Percentiles rank a stretch among this genome's conserved stretches.
Conservation (phyloP, 2,113 vertebrate genomes). For the Miniopterus natalensis region DNA sequence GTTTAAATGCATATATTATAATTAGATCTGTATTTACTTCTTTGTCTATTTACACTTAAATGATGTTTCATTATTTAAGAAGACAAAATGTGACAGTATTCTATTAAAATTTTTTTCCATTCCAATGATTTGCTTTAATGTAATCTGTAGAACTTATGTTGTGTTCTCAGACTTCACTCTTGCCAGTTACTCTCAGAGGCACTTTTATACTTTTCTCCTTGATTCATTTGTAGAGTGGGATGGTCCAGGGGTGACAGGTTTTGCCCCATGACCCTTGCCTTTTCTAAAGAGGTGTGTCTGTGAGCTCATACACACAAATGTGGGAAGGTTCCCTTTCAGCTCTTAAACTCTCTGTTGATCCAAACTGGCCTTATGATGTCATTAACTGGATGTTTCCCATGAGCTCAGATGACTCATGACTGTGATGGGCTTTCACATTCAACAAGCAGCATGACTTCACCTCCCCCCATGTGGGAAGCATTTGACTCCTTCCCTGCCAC, state of each 20-base stretch:
- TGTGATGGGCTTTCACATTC: not conserved
- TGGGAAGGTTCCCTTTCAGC: not conserved
- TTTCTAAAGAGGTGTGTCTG: not conserved
- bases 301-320: not conserved
- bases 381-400: not conserved
- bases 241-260: not conserved
- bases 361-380: not conserved
- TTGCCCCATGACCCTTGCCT: not conserved
- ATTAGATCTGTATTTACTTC: slow-evolving; percentile 42
- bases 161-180: slow-evolving; percentile 9
- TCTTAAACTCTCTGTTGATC: not conserved
- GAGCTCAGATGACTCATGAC: not conserved
- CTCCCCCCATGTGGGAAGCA: not conserved
- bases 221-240: not conserved
- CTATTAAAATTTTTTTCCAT: slow-evolving; percentile 64
- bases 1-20: slow-evolving; percentile 53
- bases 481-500: not conserved
- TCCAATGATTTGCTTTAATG: slow-evolving; percentile 64
- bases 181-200: not conserved
- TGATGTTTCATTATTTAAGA: slow-evolving; percentile 65
- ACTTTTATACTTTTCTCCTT: not conserved
- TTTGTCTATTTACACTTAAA: slow-evolving; percentile 22
- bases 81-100: slow-evolving; percentile 63
- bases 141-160: slow-evolving; percentile 38
- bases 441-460: not conserved